phyloP scores from a whole-genome alignment of 2,113 vertebrate genomes.

The Cryptotis parvus region DNA sequence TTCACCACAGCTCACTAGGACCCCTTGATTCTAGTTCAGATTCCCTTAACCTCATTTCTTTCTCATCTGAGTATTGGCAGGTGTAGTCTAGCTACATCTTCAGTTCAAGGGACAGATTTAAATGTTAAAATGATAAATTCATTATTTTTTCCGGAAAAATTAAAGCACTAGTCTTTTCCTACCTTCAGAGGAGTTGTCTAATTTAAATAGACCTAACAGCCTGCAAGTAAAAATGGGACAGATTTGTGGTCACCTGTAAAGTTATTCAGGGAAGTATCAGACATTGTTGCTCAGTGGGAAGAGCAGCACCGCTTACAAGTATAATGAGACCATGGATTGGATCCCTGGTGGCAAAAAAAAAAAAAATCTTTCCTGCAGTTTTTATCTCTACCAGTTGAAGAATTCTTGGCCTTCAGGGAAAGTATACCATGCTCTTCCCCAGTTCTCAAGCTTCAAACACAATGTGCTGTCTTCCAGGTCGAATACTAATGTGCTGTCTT shows the following conservation, averaged over 20 bases:
- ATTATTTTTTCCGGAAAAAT: too few relatives aligned
- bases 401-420: background rate
- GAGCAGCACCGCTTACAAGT: too few relatives aligned
- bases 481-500: constrained; percentile 73
- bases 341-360: too few relatives aligned
- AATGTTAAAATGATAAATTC: too few relatives aligned
- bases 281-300: background rate
- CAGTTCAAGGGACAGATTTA: background rate
- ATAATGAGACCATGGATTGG: too few relatives aligned
- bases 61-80: background rate
- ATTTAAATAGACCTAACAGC: background rate
- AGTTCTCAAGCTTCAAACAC: background rate
- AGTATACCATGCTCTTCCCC: background rate
- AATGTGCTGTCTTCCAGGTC: constrained; percentile 85
- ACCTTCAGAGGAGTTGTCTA: background rate
- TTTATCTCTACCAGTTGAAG: background rate
- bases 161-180: background rate
- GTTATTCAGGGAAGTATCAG: background rate
- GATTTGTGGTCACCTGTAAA: background rate
- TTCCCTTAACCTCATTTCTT: background rate
- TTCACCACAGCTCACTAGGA: background rate
- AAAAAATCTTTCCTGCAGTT: background rate
- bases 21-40: background rate
- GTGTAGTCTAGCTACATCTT: background rate
- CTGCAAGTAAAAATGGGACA: background rate